phyloP scores from a whole-genome alignment of 1,140 invertebrate genomes.

The Antheraea mylitta region DNA sequence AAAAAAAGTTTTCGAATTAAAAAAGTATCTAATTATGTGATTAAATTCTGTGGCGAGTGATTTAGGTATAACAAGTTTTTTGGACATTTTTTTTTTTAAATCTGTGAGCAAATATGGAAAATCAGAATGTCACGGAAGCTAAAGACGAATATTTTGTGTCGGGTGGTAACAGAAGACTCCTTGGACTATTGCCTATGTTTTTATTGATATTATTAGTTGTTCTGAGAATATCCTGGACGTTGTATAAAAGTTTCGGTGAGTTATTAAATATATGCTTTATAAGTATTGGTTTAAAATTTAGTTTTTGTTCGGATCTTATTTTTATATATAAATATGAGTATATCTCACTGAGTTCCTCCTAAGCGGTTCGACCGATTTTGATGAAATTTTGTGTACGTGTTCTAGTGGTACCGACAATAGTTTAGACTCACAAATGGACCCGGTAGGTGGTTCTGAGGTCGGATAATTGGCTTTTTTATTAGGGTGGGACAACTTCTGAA shows the following conservation, averaged over 20 bases:
- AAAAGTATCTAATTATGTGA: not conserved
- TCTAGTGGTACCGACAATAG: too few relatives aligned
- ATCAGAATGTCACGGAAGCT: not conserved
- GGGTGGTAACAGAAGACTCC: constrained; percentile 8
- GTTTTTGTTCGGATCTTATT: too few relatives aligned
- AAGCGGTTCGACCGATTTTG: too few relatives aligned
- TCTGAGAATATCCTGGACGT: constrained; percentile 27
- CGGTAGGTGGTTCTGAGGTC: too few relatives aligned
- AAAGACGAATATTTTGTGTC: constrained; percentile 5
- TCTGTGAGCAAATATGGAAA: constrained; percentile 20
- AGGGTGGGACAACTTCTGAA: too few relatives aligned
- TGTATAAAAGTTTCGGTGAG: constrained; percentile 31
- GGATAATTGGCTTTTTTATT: too few relatives aligned
- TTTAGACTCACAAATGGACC: too few relatives aligned
- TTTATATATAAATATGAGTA: too few relatives aligned
- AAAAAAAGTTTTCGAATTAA: too few relatives aligned
- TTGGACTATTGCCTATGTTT: constrained; percentile 27
- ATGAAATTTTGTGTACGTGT: too few relatives aligned
- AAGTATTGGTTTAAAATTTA: too few relatives aligned
- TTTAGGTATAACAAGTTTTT: not conserved
- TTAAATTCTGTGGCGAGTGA: not conserved
- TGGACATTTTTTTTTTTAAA: not conserved
- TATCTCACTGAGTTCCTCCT: too few relatives aligned
- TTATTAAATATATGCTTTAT: constrained; percentile 2
- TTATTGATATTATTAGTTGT: constrained; percentile 23